These are phyloP conservation scores for Hydropsyche betteni DNA, from an alignment of 2,888 invertebrate genomes.

Conservation along the genomic window DNA sequence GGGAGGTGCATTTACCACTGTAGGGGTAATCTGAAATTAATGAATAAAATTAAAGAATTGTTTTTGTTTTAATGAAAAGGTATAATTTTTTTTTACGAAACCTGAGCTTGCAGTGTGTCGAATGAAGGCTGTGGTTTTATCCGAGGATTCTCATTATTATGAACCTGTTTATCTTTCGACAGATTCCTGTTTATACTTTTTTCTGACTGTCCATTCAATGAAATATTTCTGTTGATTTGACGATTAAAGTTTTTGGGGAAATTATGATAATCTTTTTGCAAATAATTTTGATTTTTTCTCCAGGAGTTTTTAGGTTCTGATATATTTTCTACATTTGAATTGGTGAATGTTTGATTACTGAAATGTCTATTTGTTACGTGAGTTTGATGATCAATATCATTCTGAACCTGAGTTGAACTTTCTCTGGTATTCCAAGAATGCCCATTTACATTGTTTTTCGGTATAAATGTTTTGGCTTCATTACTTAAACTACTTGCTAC, in stretches of 20 bases:
- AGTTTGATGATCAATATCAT: background rate
- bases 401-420: background rate
- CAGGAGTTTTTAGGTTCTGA: constrained; percentile 3
- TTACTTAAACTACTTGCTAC: constrained; percentile 44
- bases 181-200: constrained; percentile 3
- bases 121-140: constrained; percentile 2
- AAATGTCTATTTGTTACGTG: constrained; percentile 13
- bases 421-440: background rate
- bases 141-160: constrained; percentile 3
- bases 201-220: background rate
- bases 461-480: constrained; percentile 44
- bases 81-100: background rate
- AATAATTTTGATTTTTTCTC: constrained; percentile 23
- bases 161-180: background rate
- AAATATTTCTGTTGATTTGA: constrained; percentile 14
- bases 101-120: constrained; percentile 11
- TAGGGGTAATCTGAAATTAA: constrained; percentile 33
- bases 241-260: constrained; percentile 40
- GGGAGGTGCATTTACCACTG: constrained; percentile 24
- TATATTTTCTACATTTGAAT: background rate
- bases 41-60: background rate
- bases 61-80: background rate
- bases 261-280: constrained; percentile 40
- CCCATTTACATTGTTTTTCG: constrained; percentile 19
- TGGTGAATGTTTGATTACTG: background rate